These are phyloP conservation scores for Pyralis farinalis DNA, from an alignment of 2,888 invertebrate genomes.

Conservation along the genomic window DNA sequence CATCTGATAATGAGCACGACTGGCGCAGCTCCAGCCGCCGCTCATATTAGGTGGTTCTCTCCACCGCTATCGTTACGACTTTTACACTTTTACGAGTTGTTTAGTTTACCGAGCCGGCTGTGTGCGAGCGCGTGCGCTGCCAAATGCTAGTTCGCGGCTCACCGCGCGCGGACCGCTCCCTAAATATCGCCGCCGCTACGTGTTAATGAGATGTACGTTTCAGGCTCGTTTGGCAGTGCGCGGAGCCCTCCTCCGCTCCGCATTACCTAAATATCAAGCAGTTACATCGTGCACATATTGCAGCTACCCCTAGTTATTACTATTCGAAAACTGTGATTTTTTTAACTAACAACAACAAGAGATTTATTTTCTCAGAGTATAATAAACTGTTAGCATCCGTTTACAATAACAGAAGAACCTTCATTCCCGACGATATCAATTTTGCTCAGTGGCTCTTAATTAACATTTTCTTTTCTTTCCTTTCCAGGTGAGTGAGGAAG, in stretches of 20 bases:
- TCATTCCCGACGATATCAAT: conserved; percentile 70
- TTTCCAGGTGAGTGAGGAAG: conserved; percentile 77
- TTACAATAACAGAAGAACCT: conserved; percentile 63
- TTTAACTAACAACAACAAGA: conserved; percentile 22
- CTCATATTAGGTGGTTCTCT: conserved; percentile 73
- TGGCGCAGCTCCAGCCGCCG: conserved; percentile 74
- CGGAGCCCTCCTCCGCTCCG: conserved; percentile 23
- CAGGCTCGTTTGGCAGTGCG: conserved; percentile 60
- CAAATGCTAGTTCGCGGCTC: conserved; percentile 79
- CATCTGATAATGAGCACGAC: conserved; percentile 78
- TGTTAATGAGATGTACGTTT: conserved; percentile 73
- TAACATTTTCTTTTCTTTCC: conserved; percentile 79
- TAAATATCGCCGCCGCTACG: conserved; percentile 63
- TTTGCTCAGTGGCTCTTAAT: conserved; percentile 77
- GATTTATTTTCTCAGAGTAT: conserved; percentile 27
- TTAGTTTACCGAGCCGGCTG: conserved; percentile 72
- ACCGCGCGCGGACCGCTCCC: conserved; percentile 63
- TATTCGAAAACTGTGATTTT: conserved; percentile 7
- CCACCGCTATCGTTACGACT: conserved; percentile 74
- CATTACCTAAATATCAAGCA: conserved; percentile 34
- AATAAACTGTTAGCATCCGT: conserved; percentile 55
- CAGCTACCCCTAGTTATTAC: conserved; percentile 12
- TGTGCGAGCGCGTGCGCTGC: conserved; percentile 60
- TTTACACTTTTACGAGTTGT: conserved; percentile 81
- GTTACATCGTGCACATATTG: conserved; percentile 20